These are phyloP conservation scores for Drosophila parabipectinata DNA, from an alignment of 1,140 invertebrate genomes.

Conservation along the genomic window DNA sequence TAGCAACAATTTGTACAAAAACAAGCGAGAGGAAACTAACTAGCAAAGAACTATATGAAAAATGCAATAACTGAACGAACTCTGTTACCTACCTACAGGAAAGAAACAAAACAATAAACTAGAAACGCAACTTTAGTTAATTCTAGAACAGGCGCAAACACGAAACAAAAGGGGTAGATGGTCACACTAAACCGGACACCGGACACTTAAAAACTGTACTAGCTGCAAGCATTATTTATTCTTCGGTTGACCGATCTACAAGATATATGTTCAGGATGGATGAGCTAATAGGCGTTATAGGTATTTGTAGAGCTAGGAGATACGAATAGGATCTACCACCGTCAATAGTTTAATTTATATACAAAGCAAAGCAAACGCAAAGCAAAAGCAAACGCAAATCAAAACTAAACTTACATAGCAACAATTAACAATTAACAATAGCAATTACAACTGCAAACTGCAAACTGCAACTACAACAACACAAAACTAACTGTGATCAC, in stretches of 20 bases:
- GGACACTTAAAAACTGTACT: conserved; percentile 26
- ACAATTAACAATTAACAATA: conserved; percentile 54
- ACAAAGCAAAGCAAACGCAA: conserved; percentile 51
- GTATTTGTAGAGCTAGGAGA: conserved; percentile 47
- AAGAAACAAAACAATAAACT: conserved; percentile 30
- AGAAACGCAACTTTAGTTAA: conserved; percentile 35
- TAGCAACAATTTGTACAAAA: conserved; percentile 59
- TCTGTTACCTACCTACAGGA: conserved; percentile 37
- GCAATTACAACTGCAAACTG: conserved; percentile 62
- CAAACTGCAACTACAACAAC: conserved; percentile 71
- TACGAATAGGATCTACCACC: conserved; percentile 74
- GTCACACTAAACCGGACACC: conserved; percentile 7
- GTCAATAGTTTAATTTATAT: conserved; percentile 76
- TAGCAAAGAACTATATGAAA: background rate
- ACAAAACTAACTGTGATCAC: conserved; percentile 81
- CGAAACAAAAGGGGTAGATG: conserved; percentile 7
- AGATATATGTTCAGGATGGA: conserved; percentile 14
- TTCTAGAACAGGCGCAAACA: background rate
- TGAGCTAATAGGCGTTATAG: conserved; percentile 1
- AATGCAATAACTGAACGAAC: conserved; percentile 44
- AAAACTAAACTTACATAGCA: conserved; percentile 44
- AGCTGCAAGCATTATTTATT: conserved; percentile 63
- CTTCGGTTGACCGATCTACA: conserved; percentile 15
- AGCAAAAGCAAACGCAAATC: conserved; percentile 7
- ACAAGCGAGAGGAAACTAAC: conserved; percentile 16